These are phyloP conservation scores for Sylvia atricapilla DNA, from an alignment of 2,113 vertebrate genomes.

Conservation along the genomic window DNA sequence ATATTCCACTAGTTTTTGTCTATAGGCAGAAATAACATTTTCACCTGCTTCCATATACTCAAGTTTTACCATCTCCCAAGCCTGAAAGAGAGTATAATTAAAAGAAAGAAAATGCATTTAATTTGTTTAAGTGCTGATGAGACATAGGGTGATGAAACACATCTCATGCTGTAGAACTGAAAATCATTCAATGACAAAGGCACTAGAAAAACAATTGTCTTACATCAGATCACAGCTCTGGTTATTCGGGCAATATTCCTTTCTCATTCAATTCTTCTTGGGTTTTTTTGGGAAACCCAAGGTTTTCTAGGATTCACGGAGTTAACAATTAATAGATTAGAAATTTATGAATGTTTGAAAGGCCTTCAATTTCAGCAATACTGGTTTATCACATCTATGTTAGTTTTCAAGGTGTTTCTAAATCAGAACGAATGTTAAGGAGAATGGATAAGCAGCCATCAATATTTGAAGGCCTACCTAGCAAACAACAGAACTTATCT, in stretches of 20 bases:
- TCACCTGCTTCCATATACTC: slow-evolving; percentile 83
- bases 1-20: slow-evolving; percentile 87
- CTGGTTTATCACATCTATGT: background rate
- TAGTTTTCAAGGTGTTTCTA: background rate
- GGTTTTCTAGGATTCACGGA: background rate
- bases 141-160: background rate
- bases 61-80: slow-evolving; percentile 86
- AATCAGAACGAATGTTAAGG: background rate
- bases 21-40: slow-evolving; percentile 70
- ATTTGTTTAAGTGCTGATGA: background rate
- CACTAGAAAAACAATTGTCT: background rate
- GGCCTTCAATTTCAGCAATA: background rate
- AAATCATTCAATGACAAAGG: background rate
- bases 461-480: background rate
- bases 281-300: background rate
- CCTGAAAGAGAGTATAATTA: slow-evolving; percentile 69
- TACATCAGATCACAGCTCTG: background rate
- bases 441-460: background rate
- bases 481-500: background rate
- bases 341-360: background rate
- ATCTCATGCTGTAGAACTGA: background rate
- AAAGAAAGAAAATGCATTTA: background rate
- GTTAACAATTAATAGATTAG: background rate
- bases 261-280: background rate
- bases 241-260: background rate